These are phyloP conservation scores for Lerista edwardsae DNA, from an alignment of 2,797 vertebrate species.

Conservation along the genomic window DNA sequence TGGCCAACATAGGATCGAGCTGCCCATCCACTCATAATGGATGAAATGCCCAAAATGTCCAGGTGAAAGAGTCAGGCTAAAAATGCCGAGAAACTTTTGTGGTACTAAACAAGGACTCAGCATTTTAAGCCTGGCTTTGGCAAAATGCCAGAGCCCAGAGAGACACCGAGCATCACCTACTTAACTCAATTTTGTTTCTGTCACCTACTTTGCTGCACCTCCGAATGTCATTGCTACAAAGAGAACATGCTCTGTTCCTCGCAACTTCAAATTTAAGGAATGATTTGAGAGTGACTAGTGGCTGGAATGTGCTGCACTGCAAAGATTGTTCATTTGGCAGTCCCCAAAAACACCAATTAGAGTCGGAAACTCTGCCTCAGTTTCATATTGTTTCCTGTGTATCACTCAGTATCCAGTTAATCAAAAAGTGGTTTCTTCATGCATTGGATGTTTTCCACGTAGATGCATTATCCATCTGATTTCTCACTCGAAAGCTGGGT, in stretches of 20 bases:
- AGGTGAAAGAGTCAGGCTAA: background rate
- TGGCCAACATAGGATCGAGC: too few species aligned
- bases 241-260: slow-evolving; percentile 9
- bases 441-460: slow-evolving; percentile 39
- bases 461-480: slow-evolving; percentile 49
- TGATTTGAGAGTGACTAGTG: slow-evolving; percentile 28
- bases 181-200: slow-evolving; percentile 37
- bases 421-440: slow-evolving; percentile 42
- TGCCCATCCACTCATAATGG: too few species aligned
- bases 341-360: slow-evolving; percentile 46
- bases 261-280: slow-evolving; percentile 42
- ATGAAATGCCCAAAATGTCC: background rate
- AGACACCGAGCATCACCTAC: slow-evolving; percentile 18
- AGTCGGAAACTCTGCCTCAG: slow-evolving; percentile 35
- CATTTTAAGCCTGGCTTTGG: slow-evolving; percentile 1
- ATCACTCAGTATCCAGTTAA: slow-evolving; percentile 7
- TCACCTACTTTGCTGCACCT: slow-evolving; percentile 26
- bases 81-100: slow-evolving; percentile 4
- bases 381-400: slow-evolving; percentile 42
- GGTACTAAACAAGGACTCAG: slow-evolving; percentile 16
- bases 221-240: background rate
- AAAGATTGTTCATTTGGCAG: slow-evolving; percentile 41
- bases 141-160: background rate
- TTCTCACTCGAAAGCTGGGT: slow-evolving; percentile 52
- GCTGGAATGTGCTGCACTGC: slow-evolving; percentile 29